Conservation (phyloP, 2,113 vertebrate genomes). For the Pterocles gutturalis region DNA sequence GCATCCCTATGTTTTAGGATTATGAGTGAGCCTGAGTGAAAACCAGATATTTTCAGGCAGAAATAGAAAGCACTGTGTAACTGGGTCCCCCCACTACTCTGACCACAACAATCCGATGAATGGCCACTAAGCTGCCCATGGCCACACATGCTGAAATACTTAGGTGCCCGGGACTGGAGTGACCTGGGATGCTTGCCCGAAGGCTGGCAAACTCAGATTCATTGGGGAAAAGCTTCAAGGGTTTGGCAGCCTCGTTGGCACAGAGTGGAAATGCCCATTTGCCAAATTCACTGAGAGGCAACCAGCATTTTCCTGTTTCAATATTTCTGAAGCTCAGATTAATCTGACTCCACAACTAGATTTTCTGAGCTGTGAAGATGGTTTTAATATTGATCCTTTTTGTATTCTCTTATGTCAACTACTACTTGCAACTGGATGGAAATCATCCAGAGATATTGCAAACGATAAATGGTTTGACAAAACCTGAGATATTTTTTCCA, state of each 20-base stretch:
- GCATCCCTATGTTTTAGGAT: neutral
- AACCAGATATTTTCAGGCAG: neutral
- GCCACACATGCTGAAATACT: fast-evolving
- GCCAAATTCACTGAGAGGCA: neutral
- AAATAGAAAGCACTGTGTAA: fast-evolving
- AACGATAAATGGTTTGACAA: neutral
- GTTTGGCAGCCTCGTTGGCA: neutral
- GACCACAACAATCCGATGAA: fast-evolving
- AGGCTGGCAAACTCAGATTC: neutral
- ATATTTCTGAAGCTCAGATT: neutral
- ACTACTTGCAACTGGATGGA: neutral
- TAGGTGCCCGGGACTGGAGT: neutral
- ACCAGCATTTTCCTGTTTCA: neutral
- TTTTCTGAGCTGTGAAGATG: neutral
- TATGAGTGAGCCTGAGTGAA: neutral
- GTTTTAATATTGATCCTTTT: slow-evolving; percentile 2
- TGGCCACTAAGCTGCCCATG: fast-evolving
- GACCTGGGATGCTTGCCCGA: neutral
- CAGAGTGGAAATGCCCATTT: neutral
- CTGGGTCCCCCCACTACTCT: neutral
- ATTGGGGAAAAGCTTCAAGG: neutral
- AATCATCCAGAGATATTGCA: neutral
- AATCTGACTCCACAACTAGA: neutral
- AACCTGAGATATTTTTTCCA: neutral
- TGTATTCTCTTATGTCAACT: neutral